Base-by-base conservation (phyloP, 2,113 vertebrate genomes). In the Sebastes fasciatus region DNA sequence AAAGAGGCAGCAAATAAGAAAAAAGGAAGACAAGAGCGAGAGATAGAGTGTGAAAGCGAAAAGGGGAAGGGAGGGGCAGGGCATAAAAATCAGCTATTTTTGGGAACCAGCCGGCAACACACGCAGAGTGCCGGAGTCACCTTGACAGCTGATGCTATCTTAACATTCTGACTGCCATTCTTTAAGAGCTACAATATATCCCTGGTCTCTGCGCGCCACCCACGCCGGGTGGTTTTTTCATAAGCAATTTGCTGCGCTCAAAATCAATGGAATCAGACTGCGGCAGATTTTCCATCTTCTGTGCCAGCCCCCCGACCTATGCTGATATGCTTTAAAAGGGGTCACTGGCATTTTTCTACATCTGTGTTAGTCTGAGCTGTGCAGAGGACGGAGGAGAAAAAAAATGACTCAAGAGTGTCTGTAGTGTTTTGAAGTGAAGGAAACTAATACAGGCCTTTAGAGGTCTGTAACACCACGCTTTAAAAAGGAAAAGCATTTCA, bases 91-190 rank as follows among this genome's bases (percentile, higher is more conserved):
- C 89, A 19, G 87, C 92, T 94, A 94, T 93, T 94, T 94, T 93
- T 91, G 93, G 92, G 93, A 93, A 82, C 74, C 89, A 83, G 90
- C 89, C 91, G 91, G 87, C 88, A 92, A 91, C 92, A 89, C 89
- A 82, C 88, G 58, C 90, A 88, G 81, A 91, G 91, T 89, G 91
- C 91, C 87, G 66, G 92, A 94, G 94, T 94, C 94, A 94, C 94
- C 94, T 94, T 94, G 94, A 94, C 92, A 94, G 92, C 91, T 93
- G 93, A 94, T 93, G 92, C 94, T 91, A 92, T 93, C 94, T 92
- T 91, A 89, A 92, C 91, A 92, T 90, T 89, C 90, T 87, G 91
- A 85, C 86, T 90, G 92, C 89, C 85, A 73, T 90, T 87, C 92
- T 93, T 92, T 92, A 92, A 90, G 88, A 85, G 90, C 91, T 78